These are phyloP conservation scores for Bombyx mori DNA, from an alignment of 1,140 invertebrate genomes.

Conservation along the genomic window DNA sequence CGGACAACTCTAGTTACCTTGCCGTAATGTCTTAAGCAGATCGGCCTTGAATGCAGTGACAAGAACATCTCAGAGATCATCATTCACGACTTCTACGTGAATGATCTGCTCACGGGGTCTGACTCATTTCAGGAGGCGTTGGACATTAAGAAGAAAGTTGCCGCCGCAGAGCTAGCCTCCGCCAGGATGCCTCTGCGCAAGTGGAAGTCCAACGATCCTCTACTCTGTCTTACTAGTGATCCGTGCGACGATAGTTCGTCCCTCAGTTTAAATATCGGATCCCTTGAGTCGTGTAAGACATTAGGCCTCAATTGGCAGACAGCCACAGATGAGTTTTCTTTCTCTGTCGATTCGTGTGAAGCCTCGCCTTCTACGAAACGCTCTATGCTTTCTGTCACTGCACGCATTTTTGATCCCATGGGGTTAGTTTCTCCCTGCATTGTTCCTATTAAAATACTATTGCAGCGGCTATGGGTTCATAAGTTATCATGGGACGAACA, in stretches of 20 bases:
- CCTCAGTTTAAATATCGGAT: no score
- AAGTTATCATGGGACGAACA: slow-evolving; percentile 9
- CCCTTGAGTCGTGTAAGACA: no score
- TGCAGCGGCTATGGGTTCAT: slow-evolving; percentile 6
- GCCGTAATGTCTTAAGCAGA: no score
- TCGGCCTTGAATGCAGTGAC: slow-evolving; percentile 20
- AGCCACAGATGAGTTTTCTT: no score
- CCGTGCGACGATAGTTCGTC: neutral
- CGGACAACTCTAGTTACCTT: no score
- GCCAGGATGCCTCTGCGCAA: neutral
- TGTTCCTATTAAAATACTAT: neutral
- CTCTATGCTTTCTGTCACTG: no score
- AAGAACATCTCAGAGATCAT: slow-evolving; percentile 17
- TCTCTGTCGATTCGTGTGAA: no score
- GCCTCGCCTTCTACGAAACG: no score
- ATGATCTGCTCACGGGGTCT: slow-evolving; percentile 33
- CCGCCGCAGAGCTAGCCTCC: neutral
- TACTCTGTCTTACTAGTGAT: slow-evolving; percentile 6
- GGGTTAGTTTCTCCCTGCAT: no score
- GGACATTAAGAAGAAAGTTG: neutral
- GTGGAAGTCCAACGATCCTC: neutral
- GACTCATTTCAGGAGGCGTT: neutral
- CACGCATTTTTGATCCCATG: no score
- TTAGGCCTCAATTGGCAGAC: no score
- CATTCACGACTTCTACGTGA: slow-evolving; percentile 42